Base-by-base conservation (phyloP, 2,797 vertebrate species). In the Poeciliopsis gracilis region DNA sequence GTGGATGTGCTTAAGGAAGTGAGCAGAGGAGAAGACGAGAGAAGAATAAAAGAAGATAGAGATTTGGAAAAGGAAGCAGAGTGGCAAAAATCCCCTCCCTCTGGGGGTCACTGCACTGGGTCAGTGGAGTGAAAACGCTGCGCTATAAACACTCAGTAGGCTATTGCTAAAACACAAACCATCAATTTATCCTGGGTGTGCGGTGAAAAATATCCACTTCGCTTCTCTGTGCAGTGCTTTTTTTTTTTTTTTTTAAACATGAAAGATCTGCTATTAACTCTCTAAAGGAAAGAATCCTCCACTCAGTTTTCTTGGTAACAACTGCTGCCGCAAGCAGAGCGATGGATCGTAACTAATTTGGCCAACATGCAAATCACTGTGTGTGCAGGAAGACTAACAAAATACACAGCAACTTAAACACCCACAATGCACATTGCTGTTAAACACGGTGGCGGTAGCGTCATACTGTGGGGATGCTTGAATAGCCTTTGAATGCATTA, bases 61-160 rank as follows among this genome's bases (percentile, higher is more conserved):
- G 77, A 93, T 46, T 57, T 80, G 86, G 91, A 87, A 92, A 84
- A 77, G 92, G 92, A 86, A 93, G 79, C 63, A 1, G 80, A 87
- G 91, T 86, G 47, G 85, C 84, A 92, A 84, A 89, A 93, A 92
- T 92, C 90, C 86, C 86, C 93, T 93, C 86, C 88, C 90, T 84
- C 73, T 86, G 84, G 89, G 91, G 87, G 89, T 86, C 76, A 25
- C 77, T 77, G 75, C 84, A 92, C 84, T 33, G 67, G 89, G 87
- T 81, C 89, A 91, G 86, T 85, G 77, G 86, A 93, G 89, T 91
- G 93, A 89, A 92, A 94, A 91, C 91, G 84, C 81, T 89, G 90
- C 87, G 87, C 90, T 87, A 90, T 89, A 92, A 94, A 36, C 87
- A 91, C 85, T 91, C 86, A 83, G 89, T 86, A 79, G 85, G 82